Evolutionary conservation across 2,113 vertebrate genomes (phyloP).

Genomic region (Neolamprologus toae): DNA sequence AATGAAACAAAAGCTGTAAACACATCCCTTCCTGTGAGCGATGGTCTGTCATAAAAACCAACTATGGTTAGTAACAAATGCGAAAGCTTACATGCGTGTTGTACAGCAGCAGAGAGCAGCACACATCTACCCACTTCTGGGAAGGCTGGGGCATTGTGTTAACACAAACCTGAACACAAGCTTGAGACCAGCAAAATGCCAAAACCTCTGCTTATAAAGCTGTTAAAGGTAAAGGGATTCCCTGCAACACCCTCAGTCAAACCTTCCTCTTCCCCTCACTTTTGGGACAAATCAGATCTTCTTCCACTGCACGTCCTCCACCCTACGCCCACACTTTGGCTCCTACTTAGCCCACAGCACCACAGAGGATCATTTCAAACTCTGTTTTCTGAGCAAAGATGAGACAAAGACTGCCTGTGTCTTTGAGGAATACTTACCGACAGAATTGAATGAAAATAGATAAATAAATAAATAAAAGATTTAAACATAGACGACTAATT

Average conservation of each 20-base stretch:
- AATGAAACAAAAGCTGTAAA: background rate
- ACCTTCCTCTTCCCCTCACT: background rate
- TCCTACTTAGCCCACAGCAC: background rate
- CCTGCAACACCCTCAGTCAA: background rate
- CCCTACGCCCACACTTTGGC: background rate
- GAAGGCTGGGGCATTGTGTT: background rate
- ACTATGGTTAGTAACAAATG: background rate
- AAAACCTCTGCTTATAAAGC: background rate
- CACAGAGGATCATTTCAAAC: background rate
- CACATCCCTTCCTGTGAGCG: background rate
- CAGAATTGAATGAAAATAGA: background rate
- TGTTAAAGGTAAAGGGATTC: background rate
- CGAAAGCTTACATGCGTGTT: background rate
- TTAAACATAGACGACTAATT: background rate
- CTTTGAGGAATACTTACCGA: background rate
- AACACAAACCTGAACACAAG: background rate
- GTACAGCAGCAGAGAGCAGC: background rate
- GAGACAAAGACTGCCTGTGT: fast-evolving
- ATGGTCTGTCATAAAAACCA: background rate
- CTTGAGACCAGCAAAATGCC: background rate
- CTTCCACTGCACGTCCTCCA: background rate
- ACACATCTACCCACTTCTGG: background rate
- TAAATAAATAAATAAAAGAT: background rate
- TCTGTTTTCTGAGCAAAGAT: background rate
- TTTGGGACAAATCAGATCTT: background rate